Conservation (phyloP, 2,113 vertebrate species). For the Nematolebias whitei region DNA sequence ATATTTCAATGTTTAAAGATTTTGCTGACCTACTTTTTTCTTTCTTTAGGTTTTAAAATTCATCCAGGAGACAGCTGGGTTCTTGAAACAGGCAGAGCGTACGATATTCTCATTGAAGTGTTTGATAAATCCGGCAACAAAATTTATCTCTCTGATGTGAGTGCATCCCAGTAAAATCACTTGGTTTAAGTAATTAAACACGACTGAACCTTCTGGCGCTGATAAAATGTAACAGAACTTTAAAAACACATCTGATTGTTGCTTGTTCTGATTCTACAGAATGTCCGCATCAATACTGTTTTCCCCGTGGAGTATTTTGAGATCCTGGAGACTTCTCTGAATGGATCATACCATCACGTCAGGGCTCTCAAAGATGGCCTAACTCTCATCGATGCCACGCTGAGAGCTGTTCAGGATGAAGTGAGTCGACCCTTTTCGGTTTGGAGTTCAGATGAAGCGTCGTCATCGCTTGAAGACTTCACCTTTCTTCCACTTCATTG, state of each 20-base stretch:
- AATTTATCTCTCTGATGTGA: constrained; percentile 91
- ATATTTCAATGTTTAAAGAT: background rate
- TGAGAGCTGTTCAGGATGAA: constrained; percentile 88
- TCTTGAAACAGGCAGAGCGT: constrained; percentile 86
- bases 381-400: constrained; percentile 81
- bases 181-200: background rate
- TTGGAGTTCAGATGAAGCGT: background rate
- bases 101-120: constrained; percentile 88
- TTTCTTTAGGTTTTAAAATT: constrained; percentile 86
- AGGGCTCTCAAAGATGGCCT: constrained; percentile 84
- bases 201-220: background rate
- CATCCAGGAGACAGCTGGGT: constrained; percentile 93
- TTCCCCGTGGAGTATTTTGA: constrained; percentile 87
- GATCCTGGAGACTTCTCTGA: constrained; percentile 86
- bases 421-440: constrained; percentile 68
- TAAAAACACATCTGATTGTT: background rate
- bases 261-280: constrained; percentile 78
- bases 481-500: background rate
- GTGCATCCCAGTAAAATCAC: constrained; percentile 51
- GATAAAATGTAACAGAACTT: background rate
- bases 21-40: constrained; percentile 1
- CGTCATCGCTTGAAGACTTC: constrained; percentile 12
- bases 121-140: constrained; percentile 93
- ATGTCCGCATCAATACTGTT: constrained; percentile 82
- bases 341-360: constrained; percentile 89